Evolutionary conservation across 2,797 vertebrate genomes (phyloP), one percentile per base, ranked within the genome.

Genomic region (Margarornis squamiger): DNA sequence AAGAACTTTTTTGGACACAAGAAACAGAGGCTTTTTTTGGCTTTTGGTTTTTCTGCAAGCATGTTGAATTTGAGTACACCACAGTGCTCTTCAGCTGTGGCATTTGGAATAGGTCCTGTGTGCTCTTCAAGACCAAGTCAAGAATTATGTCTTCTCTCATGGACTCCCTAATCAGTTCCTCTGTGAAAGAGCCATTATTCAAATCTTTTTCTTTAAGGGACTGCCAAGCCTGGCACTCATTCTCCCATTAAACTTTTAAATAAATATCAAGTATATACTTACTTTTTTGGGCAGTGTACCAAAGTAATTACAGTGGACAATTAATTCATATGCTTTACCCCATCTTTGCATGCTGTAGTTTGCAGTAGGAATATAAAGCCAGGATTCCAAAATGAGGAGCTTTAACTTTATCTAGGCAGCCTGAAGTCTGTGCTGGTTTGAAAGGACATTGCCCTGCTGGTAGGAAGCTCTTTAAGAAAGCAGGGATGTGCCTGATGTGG

Each of bases 191-290:
- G 55, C 82, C 57, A 73, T 95, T 90, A 90, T 80, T 93, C 63
- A 76, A 79, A 82, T 82, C n/a, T 67, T 48, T 72, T 82, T 52
- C 62, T 88, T 84, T 70, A 85, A 94, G 80, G 59, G 94, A 45
- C 71, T 87, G 75, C 81, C 63, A 94, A 95, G 62, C 43, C 66
- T 96, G 86, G 65, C 66, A 54, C 45, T 91, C 66, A 43, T 68
- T 88, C 58, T 84, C 95, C 65, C 54, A 52, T 86, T 85, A 89
- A 68, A 76, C 27, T 94, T 94, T 54, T 65, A 59, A 89, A 92
- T 88, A 93, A 96, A 88, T 72, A 78, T 18, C 68, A 75, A 91
- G 24, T 68, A 72, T 58, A 12, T 8, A 68, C 39, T 81, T 61
- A 81, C 39, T 72, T 66, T 78, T 66, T 84, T 59, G 68, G 65